A percentile compares a stretch with the other conserved stretches of the same genome.
These are phyloP conservation scores for Channa argus DNA, from an alignment of 2,113 vertebrate genomes.

Conservation along the genomic window DNA sequence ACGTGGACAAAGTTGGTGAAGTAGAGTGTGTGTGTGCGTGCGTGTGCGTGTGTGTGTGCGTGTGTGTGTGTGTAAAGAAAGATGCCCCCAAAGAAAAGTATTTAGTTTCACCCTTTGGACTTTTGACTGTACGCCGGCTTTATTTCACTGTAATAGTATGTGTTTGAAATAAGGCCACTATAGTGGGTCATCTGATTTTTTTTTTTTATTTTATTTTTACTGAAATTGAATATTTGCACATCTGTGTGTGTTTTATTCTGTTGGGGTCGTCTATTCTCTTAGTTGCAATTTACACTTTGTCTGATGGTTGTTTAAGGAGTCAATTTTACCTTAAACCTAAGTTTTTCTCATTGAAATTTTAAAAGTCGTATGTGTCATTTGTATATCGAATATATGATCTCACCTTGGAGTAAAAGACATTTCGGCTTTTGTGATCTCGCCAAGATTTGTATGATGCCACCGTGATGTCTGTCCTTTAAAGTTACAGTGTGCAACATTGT, in stretches of 20 bases:
- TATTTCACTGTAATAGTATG: too few species aligned
- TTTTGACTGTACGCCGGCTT: background rate
- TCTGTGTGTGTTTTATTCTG: constrained; percentile 17
- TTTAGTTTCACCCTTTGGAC: constrained; percentile 23
- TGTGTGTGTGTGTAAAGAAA: background rate
- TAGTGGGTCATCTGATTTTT: constrained; percentile 19
- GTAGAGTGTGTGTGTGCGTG: background rate
- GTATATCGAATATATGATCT: background rate
- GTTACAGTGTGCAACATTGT: too few species aligned
- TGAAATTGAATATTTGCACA: constrained; percentile 54
- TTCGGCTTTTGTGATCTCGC: background rate
- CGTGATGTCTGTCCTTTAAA: too few species aligned
- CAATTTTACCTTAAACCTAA: background rate
- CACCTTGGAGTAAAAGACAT: background rate
- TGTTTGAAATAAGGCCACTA: constrained; percentile 14
- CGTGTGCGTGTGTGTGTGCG: background rate
- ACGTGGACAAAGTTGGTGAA: constrained; percentile 22
- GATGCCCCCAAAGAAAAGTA: constrained; percentile 60
- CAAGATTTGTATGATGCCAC: too few species aligned
- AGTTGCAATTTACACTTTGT: background rate
- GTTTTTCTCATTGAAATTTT: too few species aligned
- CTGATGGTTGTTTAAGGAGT: background rate
- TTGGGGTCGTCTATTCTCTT: constrained; percentile 10
- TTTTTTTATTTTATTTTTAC: constrained; percentile 2
- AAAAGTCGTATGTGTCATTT: background rate